Percentiles rank a stretch among this genome's conserved stretches.
Conservation (phyloP, 2,888 invertebrate genomes). For the Apotomis turbidana region DNA sequence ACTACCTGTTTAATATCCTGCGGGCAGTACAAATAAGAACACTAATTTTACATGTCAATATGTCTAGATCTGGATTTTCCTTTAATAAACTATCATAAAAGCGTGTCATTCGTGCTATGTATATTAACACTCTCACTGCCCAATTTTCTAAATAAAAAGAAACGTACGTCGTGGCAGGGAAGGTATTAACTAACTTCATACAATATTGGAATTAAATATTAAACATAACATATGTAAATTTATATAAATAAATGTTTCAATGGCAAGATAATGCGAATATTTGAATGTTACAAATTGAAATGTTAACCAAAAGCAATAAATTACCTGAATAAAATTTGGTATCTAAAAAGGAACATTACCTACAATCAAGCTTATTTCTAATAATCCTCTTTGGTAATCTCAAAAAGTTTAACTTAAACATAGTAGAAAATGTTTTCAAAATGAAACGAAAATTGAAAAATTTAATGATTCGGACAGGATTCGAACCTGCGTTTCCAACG, state of each 20-base stretch:
- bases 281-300: background rate
- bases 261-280: background rate
- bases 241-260: background rate
- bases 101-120: too few species aligned
- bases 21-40: too few species aligned
- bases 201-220: background rate
- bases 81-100: too few species aligned
- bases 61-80: too few species aligned
- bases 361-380: slow-evolving; percentile 22
- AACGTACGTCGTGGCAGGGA: background rate
- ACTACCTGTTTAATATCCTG: too few species aligned
- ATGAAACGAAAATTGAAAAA: too few species aligned
- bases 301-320: background rate
- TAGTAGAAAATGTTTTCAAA: slow-evolving; percentile 40
- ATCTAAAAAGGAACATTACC: slow-evolving; percentile 9
- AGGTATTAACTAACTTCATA: background rate
- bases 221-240: slow-evolving; percentile 1
- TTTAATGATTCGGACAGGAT: too few species aligned
- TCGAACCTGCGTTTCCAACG: too few species aligned
- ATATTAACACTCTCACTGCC: background rate
- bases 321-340: slow-evolving; percentile 1
- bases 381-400: slow-evolving; percentile 37
- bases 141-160: background rate
- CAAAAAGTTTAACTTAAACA: slow-evolving; percentile 32
- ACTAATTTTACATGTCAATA: too few species aligned